Evolutionary conservation across 2,113 vertebrate genomes (phyloP).

Genomic region (Morphnarchus princeps): DNA sequence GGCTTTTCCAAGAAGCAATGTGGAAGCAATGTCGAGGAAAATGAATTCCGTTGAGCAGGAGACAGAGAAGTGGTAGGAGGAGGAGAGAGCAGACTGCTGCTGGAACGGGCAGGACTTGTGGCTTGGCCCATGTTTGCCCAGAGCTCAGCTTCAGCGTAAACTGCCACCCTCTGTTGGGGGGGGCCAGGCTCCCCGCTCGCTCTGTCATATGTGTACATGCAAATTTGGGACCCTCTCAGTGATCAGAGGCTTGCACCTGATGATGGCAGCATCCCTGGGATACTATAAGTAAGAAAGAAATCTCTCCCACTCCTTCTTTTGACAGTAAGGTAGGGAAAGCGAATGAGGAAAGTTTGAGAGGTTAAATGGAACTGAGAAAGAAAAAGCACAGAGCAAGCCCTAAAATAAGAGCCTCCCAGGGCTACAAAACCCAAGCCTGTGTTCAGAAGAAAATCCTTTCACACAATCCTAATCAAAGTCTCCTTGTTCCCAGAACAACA

Average conservation of each 20-base stretch:
- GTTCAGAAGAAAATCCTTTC: not conserved
- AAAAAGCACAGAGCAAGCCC: not conserved
- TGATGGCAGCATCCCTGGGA: not conserved
- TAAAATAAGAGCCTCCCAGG: not conserved
- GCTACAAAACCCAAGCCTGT: not conserved
- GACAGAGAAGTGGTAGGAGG: not conserved
- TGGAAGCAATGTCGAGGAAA: not conserved
- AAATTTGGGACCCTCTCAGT: not conserved
- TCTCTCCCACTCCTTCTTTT: not conserved
- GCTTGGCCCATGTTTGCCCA: not conserved
- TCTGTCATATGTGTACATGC: accelerated
- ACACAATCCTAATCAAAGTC: not conserved
- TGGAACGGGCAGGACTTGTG: not conserved
- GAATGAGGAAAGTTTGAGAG: not conserved
- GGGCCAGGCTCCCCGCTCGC: accelerated
- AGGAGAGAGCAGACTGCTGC: not conserved
- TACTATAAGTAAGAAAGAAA: not conserved
- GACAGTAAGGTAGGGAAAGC: not conserved
- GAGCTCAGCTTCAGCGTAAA: not conserved
- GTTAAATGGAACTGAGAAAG: not conserved
- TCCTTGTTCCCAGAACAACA: not conserved
- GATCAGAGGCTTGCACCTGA: not conserved
- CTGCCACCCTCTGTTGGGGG: too few species aligned
- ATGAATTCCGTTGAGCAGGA: not conserved
- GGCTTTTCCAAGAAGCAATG: not conserved